Conservation (phyloP, 2,888 invertebrate species). For the Scaptodrosophila latifasciaeformis region DNA sequence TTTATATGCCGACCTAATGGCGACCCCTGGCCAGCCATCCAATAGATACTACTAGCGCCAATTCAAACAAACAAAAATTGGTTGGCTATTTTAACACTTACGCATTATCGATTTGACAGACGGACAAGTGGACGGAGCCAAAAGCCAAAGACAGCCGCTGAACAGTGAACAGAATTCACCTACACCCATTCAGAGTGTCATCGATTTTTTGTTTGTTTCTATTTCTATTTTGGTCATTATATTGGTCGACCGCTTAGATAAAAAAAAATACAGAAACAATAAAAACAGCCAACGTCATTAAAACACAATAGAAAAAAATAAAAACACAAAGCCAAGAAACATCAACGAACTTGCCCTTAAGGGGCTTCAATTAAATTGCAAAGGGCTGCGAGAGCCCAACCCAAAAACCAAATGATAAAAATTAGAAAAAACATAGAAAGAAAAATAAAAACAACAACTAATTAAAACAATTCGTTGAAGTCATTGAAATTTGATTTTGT, state of each 20-base stretch:
- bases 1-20: conserved; percentile 35
- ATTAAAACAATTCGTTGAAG: conserved; percentile 29
- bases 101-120: conserved; percentile 51
- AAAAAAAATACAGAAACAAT: conserved; percentile 26
- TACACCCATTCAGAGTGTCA: conserved; percentile 45
- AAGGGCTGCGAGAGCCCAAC: neutral
- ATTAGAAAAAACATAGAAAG: neutral
- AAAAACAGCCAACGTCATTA: conserved; percentile 36
- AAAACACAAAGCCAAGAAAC: conserved; percentile 8
- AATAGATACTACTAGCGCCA: too few species aligned
- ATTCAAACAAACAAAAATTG: neutral
- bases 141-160: neutral
- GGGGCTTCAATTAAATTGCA: conserved; percentile 51
- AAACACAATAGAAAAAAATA: conserved; percentile 8
- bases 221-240: too few species aligned
- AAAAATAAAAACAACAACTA: conserved; percentile 25
- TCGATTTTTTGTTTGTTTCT: conserved; percentile 39
- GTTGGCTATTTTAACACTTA: conserved; percentile 33
- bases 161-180: conserved; percentile 17
- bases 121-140: neutral
- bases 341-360: conserved; percentile 52
- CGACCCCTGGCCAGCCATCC: neutral
- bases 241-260: conserved; percentile 1
- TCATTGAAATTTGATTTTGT: conserved; percentile 25
- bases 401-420: neutral